phyloP scores from a whole-genome alignment of 1,140 invertebrate species.

The Pteromalus puparum region DNA sequence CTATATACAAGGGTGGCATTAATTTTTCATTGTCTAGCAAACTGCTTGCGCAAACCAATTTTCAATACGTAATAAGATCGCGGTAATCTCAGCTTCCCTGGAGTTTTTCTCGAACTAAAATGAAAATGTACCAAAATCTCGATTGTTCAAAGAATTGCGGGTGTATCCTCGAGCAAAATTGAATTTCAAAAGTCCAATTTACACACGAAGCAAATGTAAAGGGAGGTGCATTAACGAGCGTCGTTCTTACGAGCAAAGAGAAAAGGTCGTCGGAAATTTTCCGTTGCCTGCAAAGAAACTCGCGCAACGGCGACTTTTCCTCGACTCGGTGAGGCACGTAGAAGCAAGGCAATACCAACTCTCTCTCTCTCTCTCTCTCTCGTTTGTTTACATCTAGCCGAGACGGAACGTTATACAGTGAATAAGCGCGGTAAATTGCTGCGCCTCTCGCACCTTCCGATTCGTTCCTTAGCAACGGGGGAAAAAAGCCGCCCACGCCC shows the following conservation, averaged over 20 bases:
- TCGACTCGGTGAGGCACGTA: background rate
- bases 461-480: background rate
- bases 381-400: conserved; percentile 25
- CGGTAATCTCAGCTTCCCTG: conserved; percentile 78
- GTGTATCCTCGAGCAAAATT: too few species aligned
- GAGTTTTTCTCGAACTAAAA: too few species aligned
- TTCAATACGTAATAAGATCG: conserved; percentile 81
- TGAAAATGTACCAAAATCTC: too few species aligned
- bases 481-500: background rate
- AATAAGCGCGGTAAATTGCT: conserved; percentile 3
- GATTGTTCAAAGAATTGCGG: too few species aligned
- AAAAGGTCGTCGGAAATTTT: background rate
- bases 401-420: background rate
- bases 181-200: background rate
- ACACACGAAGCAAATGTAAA: background rate
- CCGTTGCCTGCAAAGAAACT: too few species aligned
- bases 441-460: background rate
- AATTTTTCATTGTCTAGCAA: conserved; percentile 17
- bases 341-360: too few species aligned
- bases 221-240: conserved; percentile 10
- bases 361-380: too few species aligned
- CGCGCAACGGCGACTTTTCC: background rate
- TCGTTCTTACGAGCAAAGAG: background rate
- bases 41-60: conserved; percentile 64
- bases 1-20: background rate